Base-by-base conservation (phyloP, 1,140 invertebrate genomes). In the Sminthurides bifidus region DNA sequence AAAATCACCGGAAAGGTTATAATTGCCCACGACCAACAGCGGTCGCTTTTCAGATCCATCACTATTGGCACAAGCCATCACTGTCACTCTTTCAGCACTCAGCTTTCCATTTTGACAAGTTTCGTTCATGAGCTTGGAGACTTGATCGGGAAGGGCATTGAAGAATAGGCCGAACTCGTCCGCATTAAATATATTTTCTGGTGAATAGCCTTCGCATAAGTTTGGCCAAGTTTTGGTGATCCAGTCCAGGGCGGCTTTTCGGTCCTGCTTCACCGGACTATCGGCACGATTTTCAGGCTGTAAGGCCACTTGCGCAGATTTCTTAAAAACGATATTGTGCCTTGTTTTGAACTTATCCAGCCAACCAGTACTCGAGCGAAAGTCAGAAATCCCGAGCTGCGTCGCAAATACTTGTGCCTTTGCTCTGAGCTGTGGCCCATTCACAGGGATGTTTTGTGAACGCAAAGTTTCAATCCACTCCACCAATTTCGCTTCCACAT, bases 11-110 rank as follows among this genome's bases (percentile, higher is more conserved):
- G 27, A 35, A 26, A 44, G 30, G 23, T 37, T 30, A 2, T n/a
- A 24, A 29, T 31, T 26, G 6, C 56, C 56, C 1, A 58, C 50
- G 31, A 58, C 50, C 6, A 46, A 14, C 10, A 49, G 40, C 24
- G 35, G 33, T 19, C 40, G 2, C 41, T 68, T 70, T 44, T 71
- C 66, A 26, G 55, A 64, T 2, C 70, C 68, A 26, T 52, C 35
- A 60, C 66, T 66, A 44, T 70, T 71, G 14, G 58, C 52, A 52
- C 56, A 66, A 2, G 67, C 41, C 3, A 70, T 37, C 21, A 66
- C 60, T 8, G 67, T 70, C 0, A 70, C 49, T 19, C 68, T 33
- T 8, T 68, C 66, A 58, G 68, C 68, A 3, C 51, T 55, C 40
- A 60, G 26, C 58, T 69, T 68, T n/a, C 68, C 64, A 38, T 60